A percentile compares a stretch with the other conserved stretches of the same genome.
Conservation (phyloP, 2,888 invertebrate species). For the Cantharis rufa region DNA sequence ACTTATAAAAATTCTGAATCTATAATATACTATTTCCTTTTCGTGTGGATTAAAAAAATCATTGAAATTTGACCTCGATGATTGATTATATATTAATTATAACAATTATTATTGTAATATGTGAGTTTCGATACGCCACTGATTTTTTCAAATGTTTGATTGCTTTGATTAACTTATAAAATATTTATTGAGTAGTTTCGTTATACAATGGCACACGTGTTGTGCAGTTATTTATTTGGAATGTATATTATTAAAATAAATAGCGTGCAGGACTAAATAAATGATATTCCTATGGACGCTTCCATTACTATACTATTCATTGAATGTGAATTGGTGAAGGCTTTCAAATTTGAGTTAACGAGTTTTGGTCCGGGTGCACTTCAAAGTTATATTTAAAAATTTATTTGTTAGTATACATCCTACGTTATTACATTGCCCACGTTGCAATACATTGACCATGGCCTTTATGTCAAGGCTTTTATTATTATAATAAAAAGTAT, state of each 20-base stretch:
- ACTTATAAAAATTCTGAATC: too few species aligned
- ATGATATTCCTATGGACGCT: not conserved
- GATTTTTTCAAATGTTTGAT: not conserved
- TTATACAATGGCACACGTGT: not conserved
- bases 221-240: not conserved
- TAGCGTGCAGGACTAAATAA: not conserved
- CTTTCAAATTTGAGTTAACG: not conserved
- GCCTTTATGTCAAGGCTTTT: constrained; percentile 19
- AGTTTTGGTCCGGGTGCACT: not conserved
- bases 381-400: constrained; percentile 10
- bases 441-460: constrained; percentile 12
- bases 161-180: not conserved
- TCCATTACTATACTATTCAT: not conserved
- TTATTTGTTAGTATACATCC: constrained; percentile 3
- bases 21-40: too few species aligned
- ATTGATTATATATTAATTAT: not conserved
- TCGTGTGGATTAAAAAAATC: not conserved
- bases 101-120: not conserved
- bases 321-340: not conserved
- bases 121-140: not conserved
- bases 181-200: not conserved
- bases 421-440: constrained; percentile 9
- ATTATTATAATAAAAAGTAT: not conserved
- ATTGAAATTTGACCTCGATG: not conserved
- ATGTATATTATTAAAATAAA: not conserved